A percentile compares a stretch with the other conserved stretches of the same genome.
These are phyloP conservation scores for Cremastobaeus sp. DNA, from an alignment of 2,888 invertebrate species.

Conservation along the genomic window DNA sequence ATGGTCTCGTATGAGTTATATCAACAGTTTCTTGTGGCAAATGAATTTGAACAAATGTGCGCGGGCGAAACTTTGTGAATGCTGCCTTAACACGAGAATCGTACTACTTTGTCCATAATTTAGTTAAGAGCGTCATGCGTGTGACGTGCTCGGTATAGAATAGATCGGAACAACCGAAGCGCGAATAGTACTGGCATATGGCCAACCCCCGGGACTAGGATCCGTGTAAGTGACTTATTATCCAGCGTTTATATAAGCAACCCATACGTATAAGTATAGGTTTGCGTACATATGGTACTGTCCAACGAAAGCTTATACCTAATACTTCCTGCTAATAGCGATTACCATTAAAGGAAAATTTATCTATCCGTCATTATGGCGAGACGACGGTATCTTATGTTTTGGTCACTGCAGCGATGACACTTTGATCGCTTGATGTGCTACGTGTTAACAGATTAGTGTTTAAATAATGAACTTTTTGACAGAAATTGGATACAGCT, in stretches of 20 bases:
- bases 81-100: slow-evolving; percentile 73
- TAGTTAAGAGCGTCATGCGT: slow-evolving; percentile 79
- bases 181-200: slow-evolving; percentile 77
- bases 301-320: slow-evolving; percentile 63
- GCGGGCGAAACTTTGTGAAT: slow-evolving; percentile 70
- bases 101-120: slow-evolving; percentile 78
- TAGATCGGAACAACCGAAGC: slow-evolving; percentile 78
- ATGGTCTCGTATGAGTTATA: slow-evolving; percentile 43
- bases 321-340: slow-evolving; percentile 71
- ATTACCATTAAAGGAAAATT: slow-evolving; percentile 66
- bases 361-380: slow-evolving; percentile 33
- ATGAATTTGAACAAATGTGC: slow-evolving; percentile 54
- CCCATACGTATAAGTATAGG: slow-evolving; percentile 63
- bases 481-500: too few species aligned
- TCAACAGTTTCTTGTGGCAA: slow-evolving; percentile 57
- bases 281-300: slow-evolving; percentile 52
- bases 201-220: slow-evolving; percentile 76
- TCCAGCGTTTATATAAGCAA: slow-evolving; percentile 74
- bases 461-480: too few species aligned
- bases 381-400: slow-evolving; percentile 32
- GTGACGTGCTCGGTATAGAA: slow-evolving; percentile 77
- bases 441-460: too few species aligned
- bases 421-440: slow-evolving; percentile 13
- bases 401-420: slow-evolving; percentile 8
- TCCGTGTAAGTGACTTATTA: slow-evolving; percentile 78